Percentiles rank a stretch among this genome's conserved stretches.
Conservation (phyloP, 2,888 invertebrate species). For the Trachelus tabidus region DNA sequence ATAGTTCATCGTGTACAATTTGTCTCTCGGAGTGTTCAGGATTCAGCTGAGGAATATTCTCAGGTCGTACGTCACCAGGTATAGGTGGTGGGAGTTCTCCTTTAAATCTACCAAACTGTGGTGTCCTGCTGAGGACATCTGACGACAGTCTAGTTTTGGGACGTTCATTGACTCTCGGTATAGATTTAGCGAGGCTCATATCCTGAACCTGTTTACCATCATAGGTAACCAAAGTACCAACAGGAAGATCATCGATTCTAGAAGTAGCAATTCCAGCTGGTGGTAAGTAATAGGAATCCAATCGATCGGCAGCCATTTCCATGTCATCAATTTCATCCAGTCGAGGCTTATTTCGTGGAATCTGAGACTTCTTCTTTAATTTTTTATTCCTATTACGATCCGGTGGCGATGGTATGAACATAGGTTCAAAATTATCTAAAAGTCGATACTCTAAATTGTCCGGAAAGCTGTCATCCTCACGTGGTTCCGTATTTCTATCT, state of each 20-base stretch:
- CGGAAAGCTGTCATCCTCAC: conserved; percentile 59
- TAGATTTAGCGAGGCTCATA: conserved; percentile 70
- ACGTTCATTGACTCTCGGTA: conserved; percentile 20
- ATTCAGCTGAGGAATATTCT: conserved; percentile 38
- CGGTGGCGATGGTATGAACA: conserved; percentile 83
- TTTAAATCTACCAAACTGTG: conserved; percentile 80
- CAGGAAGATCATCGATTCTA: conserved; percentile 48
- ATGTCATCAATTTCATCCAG: conserved; percentile 69
- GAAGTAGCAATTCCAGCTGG: conserved; percentile 59
- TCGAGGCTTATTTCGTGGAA: conserved; percentile 13
- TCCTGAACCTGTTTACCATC: conserved; percentile 82
- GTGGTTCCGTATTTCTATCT: conserved; percentile 50
- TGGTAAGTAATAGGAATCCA: conserved; percentile 80
- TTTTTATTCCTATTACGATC: conserved; percentile 68
- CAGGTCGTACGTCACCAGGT: conserved; percentile 64
- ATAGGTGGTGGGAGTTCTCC: conserved; percentile 78
- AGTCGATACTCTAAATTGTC: conserved; percentile 64
- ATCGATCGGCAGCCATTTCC: conserved; percentile 77
- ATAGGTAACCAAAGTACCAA: conserved; percentile 77
- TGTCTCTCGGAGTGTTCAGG: conserved; percentile 20
- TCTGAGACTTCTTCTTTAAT: conserved; percentile 30
- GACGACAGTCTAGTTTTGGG: conserved; percentile 64
- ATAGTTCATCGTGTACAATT: not conserved
- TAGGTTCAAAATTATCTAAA: conserved; percentile 79
- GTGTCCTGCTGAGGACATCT: conserved; percentile 74